These are phyloP conservation scores for Pristionchus pacificus DNA, from an alignment of 1,140 invertebrate species.

Conservation along the genomic window DNA sequence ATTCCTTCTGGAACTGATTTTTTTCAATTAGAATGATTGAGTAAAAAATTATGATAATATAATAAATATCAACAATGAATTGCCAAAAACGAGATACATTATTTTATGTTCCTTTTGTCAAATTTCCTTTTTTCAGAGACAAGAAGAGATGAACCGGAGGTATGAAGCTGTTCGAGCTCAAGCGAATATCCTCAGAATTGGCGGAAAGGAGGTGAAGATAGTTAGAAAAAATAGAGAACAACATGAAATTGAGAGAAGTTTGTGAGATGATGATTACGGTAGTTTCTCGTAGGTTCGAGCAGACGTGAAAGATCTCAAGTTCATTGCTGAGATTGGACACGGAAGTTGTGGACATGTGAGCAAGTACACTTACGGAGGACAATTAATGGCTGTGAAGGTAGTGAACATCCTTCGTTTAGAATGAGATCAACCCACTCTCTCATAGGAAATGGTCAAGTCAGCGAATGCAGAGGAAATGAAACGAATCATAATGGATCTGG, in stretches of 20 bases:
- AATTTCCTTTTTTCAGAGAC: background rate
- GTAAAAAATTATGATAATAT: no score
- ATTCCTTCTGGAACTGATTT: no score
- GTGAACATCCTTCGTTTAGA: background rate
- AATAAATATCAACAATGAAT: no score
- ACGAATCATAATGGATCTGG: constrained; percentile 93
- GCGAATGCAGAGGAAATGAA: constrained; percentile 94
- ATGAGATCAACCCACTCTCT: constrained; percentile 27
- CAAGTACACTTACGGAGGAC: constrained; percentile 20
- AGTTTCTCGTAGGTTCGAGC: background rate
- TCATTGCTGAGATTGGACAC: constrained; percentile 23
- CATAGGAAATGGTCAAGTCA: constrained; percentile 89
- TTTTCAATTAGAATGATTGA: no score
- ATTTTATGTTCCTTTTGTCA: no score
- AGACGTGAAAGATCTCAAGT: background rate
- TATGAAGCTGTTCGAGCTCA: background rate
- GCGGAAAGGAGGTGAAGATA: background rate
- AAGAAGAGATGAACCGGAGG: background rate
- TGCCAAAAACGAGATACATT: no score
- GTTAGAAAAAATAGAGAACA: background rate
- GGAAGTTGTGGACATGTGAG: constrained; percentile 29
- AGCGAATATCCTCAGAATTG: background rate
- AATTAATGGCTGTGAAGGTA: constrained; percentile 37
- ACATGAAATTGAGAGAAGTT: no score
- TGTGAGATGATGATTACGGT: background rate